phyloP scores from a whole-genome alignment of 2,797 vertebrate species.

The Brachyalestes nurse region DNA sequence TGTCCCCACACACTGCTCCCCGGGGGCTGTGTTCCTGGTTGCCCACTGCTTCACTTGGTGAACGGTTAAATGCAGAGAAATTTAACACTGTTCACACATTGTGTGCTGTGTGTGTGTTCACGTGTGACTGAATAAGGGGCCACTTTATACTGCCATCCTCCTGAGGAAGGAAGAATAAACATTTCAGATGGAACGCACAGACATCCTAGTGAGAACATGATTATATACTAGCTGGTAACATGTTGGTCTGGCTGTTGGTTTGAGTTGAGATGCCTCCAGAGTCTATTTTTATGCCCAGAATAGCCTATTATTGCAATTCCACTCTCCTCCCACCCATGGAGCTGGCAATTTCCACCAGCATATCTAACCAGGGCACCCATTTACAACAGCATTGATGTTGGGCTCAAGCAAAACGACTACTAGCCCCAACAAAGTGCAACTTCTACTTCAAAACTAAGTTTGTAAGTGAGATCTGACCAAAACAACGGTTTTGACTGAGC shows the following conservation, averaged over 20 bases:
- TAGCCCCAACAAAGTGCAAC: not conserved
- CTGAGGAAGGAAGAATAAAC: not conserved
- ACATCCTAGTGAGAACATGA: conserved; percentile 18
- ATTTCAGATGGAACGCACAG: not conserved
- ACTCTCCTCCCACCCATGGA: conserved; percentile 30
- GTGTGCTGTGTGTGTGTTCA: too few relatives aligned
- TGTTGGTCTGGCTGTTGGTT: conserved; percentile 1
- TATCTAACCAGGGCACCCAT: conserved; percentile 15
- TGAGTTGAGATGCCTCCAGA: not conserved
- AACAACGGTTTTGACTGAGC: not conserved
- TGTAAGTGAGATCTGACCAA: not conserved
- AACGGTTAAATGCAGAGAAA: too few relatives aligned
- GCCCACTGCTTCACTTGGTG: too few relatives aligned
- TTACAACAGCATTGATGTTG: conserved; percentile 16
- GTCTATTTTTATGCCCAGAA: conserved; percentile 37
- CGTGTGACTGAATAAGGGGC: too few relatives aligned
- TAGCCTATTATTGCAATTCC: conserved; percentile 29
- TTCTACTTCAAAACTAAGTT: not conserved
- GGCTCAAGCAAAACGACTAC: not conserved
- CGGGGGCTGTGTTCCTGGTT: too few relatives aligned
- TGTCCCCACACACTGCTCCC: too few relatives aligned
- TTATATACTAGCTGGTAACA: conserved; percentile 12
- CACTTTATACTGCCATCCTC: not conserved
- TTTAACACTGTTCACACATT: too few relatives aligned
- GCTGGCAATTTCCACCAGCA: conserved; percentile 26